phyloP scores from a whole-genome alignment of 2,888 invertebrate genomes.

The Drosophila mulleri region DNA sequence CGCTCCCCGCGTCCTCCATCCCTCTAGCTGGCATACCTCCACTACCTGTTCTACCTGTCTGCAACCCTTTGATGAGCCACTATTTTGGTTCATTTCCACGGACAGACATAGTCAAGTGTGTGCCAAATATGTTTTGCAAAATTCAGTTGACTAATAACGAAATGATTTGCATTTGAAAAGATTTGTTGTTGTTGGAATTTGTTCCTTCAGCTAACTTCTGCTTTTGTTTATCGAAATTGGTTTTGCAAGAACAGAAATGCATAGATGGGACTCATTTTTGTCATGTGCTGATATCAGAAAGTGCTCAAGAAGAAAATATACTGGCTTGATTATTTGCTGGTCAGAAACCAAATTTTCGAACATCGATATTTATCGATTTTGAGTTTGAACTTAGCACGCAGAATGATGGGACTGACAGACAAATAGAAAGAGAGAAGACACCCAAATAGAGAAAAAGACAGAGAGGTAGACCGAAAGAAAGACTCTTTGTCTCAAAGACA shows the following conservation, averaged over 20 bases:
- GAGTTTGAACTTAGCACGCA: no score
- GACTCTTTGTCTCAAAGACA: no score
- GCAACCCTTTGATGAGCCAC: neutral
- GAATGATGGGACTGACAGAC: no score
- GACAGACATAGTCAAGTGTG: neutral
- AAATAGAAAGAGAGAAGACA: no score
- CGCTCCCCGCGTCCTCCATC: neutral
- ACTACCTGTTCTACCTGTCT: neutral
- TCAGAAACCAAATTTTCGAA: neutral
- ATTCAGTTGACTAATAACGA: neutral
- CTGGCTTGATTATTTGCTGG: neutral
- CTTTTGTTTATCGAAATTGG: conserved; percentile 1
- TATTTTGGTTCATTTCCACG: conserved; percentile 12
- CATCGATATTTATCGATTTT: neutral
- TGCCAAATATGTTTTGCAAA: conserved; percentile 3
- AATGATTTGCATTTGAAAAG: conserved; percentile 6
- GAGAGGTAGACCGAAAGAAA: no score
- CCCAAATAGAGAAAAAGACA: no score
- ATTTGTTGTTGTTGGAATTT: neutral
- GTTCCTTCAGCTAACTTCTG: neutral
- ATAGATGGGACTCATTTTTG: neutral
- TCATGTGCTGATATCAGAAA: no score
- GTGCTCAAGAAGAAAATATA: neutral
- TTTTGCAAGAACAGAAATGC: neutral
- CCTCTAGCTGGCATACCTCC: neutral